A percentile compares a stretch with the other conserved stretches of the same genome.
These are phyloP conservation scores for Hymenopus coronatus DNA, from an alignment of 2,888 invertebrate species.

Conservation along the genomic window DNA sequence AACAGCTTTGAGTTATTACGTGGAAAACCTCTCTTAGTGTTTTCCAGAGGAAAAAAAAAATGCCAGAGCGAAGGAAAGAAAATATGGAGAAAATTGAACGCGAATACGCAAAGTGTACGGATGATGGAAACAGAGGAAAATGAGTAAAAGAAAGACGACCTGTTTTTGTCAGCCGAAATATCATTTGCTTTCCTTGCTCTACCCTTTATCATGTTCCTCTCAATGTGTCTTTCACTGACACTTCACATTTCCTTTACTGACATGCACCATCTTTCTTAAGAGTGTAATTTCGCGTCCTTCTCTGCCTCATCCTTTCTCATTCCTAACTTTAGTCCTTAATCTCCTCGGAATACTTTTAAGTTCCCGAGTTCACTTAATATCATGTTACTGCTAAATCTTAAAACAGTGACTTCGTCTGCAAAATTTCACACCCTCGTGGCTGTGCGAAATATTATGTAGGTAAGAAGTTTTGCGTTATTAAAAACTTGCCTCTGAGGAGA, in stretches of 20 bases:
- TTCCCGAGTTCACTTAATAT: background rate
- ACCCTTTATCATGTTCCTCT: background rate
- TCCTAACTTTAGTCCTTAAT: background rate
- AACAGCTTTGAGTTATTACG: constrained; percentile 2
- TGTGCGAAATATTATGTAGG: background rate
- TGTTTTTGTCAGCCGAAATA: background rate
- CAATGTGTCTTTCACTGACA: background rate
- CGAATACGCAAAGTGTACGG: background rate
- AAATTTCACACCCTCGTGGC: background rate
- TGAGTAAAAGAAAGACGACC: background rate
- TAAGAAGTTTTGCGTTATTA: background rate
- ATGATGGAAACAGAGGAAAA: background rate
- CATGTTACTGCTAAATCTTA: background rate
- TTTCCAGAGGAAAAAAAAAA: background rate
- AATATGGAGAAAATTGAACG: background rate
- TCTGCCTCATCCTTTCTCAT: background rate
- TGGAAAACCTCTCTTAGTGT: background rate
- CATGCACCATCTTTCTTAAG: background rate
- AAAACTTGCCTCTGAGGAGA: background rate
- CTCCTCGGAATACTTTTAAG: background rate
- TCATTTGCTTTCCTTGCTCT: background rate
- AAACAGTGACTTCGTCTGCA: background rate
- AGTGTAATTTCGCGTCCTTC: background rate
- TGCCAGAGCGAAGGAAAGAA: background rate
- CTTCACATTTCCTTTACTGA: background rate